Percentiles rank a stretch among this genome's conserved stretches.
Conservation (phyloP, 2,113 vertebrate genomes). For the Prunella fulvescens region DNA sequence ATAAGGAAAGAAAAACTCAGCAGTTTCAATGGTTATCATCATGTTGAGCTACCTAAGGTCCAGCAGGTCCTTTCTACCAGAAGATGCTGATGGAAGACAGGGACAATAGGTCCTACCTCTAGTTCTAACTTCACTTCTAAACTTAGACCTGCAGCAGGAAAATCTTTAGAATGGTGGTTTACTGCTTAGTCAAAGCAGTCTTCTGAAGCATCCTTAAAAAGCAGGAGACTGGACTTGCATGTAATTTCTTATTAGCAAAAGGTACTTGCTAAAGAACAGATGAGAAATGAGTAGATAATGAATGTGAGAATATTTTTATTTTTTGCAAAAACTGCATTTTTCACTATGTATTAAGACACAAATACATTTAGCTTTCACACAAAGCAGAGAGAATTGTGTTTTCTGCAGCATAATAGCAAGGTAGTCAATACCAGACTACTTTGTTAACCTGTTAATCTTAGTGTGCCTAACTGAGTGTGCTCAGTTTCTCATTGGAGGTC, state of each 20-base stretch:
- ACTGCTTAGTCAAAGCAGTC: not conserved
- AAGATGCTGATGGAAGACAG: not conserved
- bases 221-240: not conserved
- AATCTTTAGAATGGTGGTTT: not conserved
- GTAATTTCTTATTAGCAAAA: not conserved
- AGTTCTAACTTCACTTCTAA: not conserved
- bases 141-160: not conserved
- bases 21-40: not conserved
- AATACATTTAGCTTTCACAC: not conserved
- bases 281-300: not conserved
- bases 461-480: not conserved
- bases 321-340: not conserved
- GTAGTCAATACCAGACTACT: not conserved
- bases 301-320: not conserved
- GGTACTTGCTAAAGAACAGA: not conserved
- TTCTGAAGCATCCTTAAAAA: not conserved
- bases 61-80: not conserved
- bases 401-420: not conserved
- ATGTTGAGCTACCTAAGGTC: not conserved
- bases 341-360: accelerated
- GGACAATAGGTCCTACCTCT: not conserved
- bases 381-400: not conserved
- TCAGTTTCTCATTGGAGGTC: not conserved
- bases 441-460: not conserved
- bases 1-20: not conserved